These are phyloP conservation scores for Acrobasis suavella DNA, from an alignment of 2,888 invertebrate genomes.

Conservation along the genomic window DNA sequence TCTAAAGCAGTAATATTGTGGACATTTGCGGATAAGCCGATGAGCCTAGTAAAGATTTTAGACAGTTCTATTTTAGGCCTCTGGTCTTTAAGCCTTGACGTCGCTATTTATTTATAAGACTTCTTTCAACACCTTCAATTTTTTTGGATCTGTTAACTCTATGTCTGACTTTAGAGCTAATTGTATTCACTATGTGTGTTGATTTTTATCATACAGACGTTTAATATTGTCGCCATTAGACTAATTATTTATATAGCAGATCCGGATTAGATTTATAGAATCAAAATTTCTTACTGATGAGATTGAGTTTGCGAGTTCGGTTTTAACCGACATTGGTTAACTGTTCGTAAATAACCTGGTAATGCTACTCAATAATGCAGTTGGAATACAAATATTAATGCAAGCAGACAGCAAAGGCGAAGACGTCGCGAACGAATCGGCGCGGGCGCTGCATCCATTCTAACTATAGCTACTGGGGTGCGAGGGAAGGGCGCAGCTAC, in stretches of 20 bases:
- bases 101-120: no score
- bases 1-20: no score
- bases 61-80: no score
- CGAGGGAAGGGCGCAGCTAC: constrained; percentile 42
- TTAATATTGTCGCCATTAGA: no score
- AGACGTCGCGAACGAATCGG: constrained; percentile 35
- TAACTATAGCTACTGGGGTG: constrained; percentile 49
- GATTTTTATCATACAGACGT: no score
- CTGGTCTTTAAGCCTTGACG: no score
- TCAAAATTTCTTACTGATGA: neutral
- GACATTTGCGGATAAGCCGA: no score
- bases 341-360: constrained; percentile 40
- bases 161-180: no score
- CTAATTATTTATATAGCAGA: no score
- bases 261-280: no score
- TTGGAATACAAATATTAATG: constrained; percentile 50
- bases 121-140: neutral
- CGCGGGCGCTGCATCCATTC: constrained; percentile 35
- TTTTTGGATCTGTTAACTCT: neutral
- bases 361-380: constrained; percentile 50
- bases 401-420: constrained; percentile 47
- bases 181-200: no score
- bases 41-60: no score
- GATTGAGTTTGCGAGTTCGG: neutral
- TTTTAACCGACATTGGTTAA: constrained; percentile 13